Base-by-base conservation (phyloP, 2,797 vertebrate species). In the Pogoniulus pusillus region DNA sequence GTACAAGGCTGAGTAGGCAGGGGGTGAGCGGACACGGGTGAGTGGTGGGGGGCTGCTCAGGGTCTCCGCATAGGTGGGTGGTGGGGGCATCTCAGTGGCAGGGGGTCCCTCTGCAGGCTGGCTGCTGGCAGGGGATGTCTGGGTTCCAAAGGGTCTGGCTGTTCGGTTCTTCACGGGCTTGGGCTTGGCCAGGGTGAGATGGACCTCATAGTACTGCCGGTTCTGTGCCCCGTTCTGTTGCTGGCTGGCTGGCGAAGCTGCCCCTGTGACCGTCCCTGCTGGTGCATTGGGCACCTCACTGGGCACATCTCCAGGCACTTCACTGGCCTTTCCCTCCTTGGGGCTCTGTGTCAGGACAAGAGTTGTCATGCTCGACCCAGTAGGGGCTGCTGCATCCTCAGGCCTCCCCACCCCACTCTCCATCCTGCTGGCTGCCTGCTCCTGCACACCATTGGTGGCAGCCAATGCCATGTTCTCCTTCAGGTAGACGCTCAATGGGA, bases 71-170 rank as follows among this genome's bases (percentile, higher is more conserved):
- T 98, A 98, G 41, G 98, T 98, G 14, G 98, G 98, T 0, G 98
- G 97, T 0, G 98, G 98, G 20, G 98, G 98, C 68, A 98, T 96
- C 55, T 97, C 97, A 12, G 93, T 92, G n/a, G 96, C 17, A 0
- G 96, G 96, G 18, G 76, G 43, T 19, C 92, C 96, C 88, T 98
- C 94, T 0, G 24, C 3, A 1, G 88, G 59, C 30, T 94, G 93
- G 63, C 88, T 34, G 2, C 65, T 68, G 43, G 77, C 5, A 0
- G 82, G 89, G 7, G 93, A n/a, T 0, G 47, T 55, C 85, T 97
- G 97, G 23, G 89, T 98, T 90, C 99, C 98, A 17, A 99, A 99
- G 6, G 99, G 99, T 83, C 98, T 98, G 93, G 99, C 99, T 2
- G 98, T 99, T 94, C 99, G 97, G 95, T 99, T 99, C 88, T 97